Percentiles rank a stretch among this genome's conserved stretches.
Conservation (phyloP, 2,113 vertebrate species). For the Mesembrinibis cayennensis region DNA sequence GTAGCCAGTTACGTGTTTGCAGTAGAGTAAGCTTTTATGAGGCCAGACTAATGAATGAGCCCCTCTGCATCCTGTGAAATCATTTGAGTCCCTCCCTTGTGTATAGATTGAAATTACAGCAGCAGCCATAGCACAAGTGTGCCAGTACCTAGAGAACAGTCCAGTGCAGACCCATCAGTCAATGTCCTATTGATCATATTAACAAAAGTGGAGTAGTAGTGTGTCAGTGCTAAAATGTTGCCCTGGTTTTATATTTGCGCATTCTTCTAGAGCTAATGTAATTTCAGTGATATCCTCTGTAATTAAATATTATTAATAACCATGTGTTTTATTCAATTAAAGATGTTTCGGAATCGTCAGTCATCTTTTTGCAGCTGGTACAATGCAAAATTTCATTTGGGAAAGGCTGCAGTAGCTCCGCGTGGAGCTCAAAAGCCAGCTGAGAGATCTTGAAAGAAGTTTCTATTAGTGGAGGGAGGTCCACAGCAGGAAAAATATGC, state of each 20-base stretch:
- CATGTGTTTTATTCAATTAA: neutral
- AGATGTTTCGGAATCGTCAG: neutral
- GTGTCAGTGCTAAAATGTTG: neutral
- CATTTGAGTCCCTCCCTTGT: neutral
- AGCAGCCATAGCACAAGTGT: neutral
- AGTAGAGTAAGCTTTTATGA: conserved; percentile 11
- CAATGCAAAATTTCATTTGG: neutral
- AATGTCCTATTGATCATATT: neutral
- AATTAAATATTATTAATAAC: neutral
- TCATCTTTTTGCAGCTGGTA: neutral
- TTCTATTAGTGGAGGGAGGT: neutral
- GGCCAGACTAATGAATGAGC: conserved; percentile 1
- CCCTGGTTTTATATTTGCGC: neutral
- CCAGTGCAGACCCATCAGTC: conserved; percentile 1
- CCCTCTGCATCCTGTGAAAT: neutral
- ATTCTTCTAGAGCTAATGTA: neutral
- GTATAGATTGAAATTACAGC: neutral
- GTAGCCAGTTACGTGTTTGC: neutral
- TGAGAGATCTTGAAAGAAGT: neutral
- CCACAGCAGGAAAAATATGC: neutral
- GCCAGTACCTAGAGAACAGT: neutral
- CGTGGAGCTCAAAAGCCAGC: neutral
- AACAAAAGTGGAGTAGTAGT: neutral
- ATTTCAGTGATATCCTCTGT: neutral
- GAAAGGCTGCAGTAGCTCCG: neutral